A percentile compares a stretch with the other conserved stretches of the same genome.
These are phyloP conservation scores for Polydrusus cervinus DNA, from an alignment of 2,888 invertebrate species.

Conservation along the genomic window DNA sequence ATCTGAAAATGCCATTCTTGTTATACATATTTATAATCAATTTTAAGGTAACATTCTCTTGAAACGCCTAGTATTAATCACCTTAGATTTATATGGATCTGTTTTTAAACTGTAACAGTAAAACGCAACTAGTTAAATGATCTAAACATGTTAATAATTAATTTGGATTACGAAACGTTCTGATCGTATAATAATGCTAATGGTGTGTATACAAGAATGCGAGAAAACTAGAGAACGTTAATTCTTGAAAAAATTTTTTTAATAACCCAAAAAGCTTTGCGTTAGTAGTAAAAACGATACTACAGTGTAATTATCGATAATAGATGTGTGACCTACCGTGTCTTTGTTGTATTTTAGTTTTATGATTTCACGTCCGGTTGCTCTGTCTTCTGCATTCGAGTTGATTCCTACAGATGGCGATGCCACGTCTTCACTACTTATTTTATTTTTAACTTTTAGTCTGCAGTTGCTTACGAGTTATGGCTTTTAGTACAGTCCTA, in stretches of 20 bases:
- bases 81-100: conserved; percentile 30
- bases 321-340: too few species aligned
- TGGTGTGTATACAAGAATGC: conserved; percentile 28
- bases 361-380: too few species aligned
- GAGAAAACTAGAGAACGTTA: conserved; percentile 10
- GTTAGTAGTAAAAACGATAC: too few species aligned
- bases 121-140: conserved; percentile 34
- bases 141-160: conserved; percentile 38
- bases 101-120: conserved; percentile 42
- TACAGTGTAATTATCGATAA: too few species aligned
- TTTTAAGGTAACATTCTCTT: conserved; percentile 35
- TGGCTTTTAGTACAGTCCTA: too few species aligned
- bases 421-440: too few species aligned
- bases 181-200: conserved; percentile 26
- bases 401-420: too few species aligned
- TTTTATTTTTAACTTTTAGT: too few species aligned
- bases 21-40: conserved; percentile 21
- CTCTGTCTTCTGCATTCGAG: too few species aligned
- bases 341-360: too few species aligned
- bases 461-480: too few species aligned
- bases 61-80: conserved; percentile 32
- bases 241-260: conserved; percentile 58
- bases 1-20: conserved; percentile 27
- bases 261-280: not conserved
- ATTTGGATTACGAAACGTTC: conserved; percentile 19